Base-by-base conservation (phyloP, 2,113 vertebrate genomes). In the Micronycteris hirsuta region DNA sequence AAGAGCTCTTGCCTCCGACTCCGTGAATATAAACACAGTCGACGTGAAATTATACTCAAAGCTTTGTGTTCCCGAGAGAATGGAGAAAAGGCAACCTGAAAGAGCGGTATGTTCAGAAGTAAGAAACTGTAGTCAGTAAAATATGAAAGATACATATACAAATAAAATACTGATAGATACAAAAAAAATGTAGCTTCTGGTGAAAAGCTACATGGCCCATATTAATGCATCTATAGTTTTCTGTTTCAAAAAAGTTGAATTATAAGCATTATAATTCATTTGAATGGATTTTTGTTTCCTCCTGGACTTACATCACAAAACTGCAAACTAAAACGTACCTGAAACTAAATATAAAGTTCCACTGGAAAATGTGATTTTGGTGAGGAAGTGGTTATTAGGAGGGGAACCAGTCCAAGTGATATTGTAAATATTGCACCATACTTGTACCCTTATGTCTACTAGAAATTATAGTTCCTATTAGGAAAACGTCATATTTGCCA, bases 1-100 rank as follows among this genome's bases (percentile, higher is more conserved):
- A 70, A 89, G 58, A 45, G 24, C 61, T 49, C n/a, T 36, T 96
- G 54, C 49, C 92, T 91, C 81, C 65, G 61, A 83, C 36, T 73
- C 68, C 84, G 56, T 45, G 36, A 26, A 43, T 78, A 52, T 52
- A 74, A 94, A 91, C 41, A 70, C 20, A 43, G 31, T 67, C 43
- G 33, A 36, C 49, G 13, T 90, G 93, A 96, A 95, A 88, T 93
- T 85, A 85, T n/a, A 45, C 47, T 92, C 38, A 31, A 78, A 74
- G 47, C 36, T 78, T 90, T 89, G 73, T 82, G 86, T 77, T 91
- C 61, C 61, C 54, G 15, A 86, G 63, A 95, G 68, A 91, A 71
- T 20, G 56, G 28, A 73, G 77, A 63, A 78, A 94, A 93, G 86
- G 71, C 68, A 82, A 80, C 19, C 19, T 41, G 81, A 80, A 84